Evolutionary conservation across 2,113 vertebrate genomes (phyloP).

Genomic region (Neotoma lepida): DNA sequence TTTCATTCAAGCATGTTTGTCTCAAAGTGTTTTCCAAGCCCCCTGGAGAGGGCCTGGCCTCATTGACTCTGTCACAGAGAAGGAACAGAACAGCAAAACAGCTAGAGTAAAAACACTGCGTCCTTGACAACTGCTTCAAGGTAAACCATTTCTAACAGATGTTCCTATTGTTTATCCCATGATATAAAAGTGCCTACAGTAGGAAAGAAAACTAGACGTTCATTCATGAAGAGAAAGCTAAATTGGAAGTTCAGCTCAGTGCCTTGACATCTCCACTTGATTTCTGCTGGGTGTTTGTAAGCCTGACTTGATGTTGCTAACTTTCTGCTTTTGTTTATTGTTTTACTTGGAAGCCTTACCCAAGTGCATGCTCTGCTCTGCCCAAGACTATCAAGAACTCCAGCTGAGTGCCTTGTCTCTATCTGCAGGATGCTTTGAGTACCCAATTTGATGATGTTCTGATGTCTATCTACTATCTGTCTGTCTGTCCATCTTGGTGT

Average conservation of each 20-base stretch:
- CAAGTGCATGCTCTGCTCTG: neutral
- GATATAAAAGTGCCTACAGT: neutral
- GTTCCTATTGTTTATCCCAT: neutral
- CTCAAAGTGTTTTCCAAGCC: neutral
- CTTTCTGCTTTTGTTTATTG: neutral
- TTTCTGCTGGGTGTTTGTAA: neutral
- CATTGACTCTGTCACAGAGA: neutral
- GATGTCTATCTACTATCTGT: neutral
- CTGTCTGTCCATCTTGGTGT: neutral
- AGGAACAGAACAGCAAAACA: neutral
- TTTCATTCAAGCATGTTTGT: neutral
- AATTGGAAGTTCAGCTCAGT: neutral
- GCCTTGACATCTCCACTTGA: neutral
- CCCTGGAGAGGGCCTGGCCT: neutral
- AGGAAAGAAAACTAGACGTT: neutral
- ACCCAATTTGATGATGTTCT: neutral
- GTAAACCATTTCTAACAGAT: neutral
- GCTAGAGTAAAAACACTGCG: neutral
- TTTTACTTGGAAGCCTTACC: neutral
- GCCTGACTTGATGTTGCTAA: neutral
- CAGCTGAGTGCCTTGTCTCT: neutral
- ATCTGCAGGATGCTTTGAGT: neutral
- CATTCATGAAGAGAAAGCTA: neutral
- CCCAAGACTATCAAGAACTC: neutral
- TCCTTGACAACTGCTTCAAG: neutral